Evolutionary conservation across 35 echinoderm and acorn worm species (phyloP), one percentile per base, ranked within the genome.

Genomic region (Anneissia japonica): DNA sequence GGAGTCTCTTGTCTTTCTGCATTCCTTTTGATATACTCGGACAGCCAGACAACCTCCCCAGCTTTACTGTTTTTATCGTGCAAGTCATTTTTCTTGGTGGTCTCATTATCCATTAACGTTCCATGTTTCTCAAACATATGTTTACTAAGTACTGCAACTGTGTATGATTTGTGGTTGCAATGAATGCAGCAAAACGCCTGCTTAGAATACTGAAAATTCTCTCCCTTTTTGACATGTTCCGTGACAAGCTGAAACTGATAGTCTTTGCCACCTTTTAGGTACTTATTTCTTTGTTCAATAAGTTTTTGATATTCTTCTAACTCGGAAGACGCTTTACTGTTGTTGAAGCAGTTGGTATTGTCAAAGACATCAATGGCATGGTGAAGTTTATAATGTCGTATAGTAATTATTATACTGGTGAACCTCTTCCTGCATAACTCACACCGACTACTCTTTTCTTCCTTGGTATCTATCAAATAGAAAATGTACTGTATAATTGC

Each of bases 131-230:
- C 38, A 3, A 39, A 23, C 79, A 81, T 81, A 28, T 81, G 79
- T 81, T 81, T 81, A 39, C 35, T 39, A 28, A 81, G 79, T 9
- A 81, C 79, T 3, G 79, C 21, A 30, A 12, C 40, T 37, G 34
- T 81, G 6, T 81, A 39, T 2, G 10, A 81, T 30, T 81, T 81
- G n/a, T 38, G 40, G n/a, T 30, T 11, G 38, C 79, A 81, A 39
- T 39, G 79, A 37, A 81, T 37, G 40, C 79, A 81, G 14, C 30
- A 38, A 81, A 81, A 81, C 4, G 79, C 31, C 40, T 36, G 35
- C 23, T 81, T 81, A 26, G 35, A 26, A 40, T 81, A 81, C 26
- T 81, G 35, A 81, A 81, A 81, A 30, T 81, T 81, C 35, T 36
- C 36, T 38, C 79, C 79, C 51, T 64, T 64, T 39, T 81, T 37